These are phyloP conservation scores for Myiozetetes cayanensis DNA, from an alignment of 2,113 vertebrate species.

Conservation along the genomic window DNA sequence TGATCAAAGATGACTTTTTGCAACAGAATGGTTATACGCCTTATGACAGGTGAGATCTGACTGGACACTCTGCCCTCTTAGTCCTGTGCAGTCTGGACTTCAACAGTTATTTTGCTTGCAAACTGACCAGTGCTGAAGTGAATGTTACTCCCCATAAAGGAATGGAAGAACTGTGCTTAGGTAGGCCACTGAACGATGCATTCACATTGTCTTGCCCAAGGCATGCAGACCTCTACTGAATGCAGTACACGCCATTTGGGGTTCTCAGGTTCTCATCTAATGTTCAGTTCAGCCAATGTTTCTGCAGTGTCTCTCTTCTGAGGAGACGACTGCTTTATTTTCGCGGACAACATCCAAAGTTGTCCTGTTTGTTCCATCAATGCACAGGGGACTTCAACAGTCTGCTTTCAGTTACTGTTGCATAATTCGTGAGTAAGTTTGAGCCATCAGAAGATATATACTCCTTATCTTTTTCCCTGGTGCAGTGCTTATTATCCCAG, in stretches of 20 bases:
- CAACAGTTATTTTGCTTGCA: background rate
- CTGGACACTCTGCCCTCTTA: background rate
- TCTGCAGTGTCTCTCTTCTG: background rate
- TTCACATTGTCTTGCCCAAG: background rate
- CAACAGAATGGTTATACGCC: conserved; percentile 97
- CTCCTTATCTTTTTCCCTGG: background rate
- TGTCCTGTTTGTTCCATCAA: background rate
- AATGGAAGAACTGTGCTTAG: background rate
- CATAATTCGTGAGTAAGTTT: background rate
- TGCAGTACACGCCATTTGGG: background rate
- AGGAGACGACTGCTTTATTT: background rate
- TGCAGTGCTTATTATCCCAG: background rate
- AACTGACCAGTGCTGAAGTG: background rate
- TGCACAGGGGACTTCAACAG: background rate
- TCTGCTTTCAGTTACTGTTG: background rate
- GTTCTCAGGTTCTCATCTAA: background rate
- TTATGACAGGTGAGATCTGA: conserved; percentile 86
- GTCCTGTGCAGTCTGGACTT: background rate
- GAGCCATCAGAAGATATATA: background rate
- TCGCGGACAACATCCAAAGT: background rate
- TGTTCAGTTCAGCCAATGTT: background rate
- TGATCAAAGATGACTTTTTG: conserved; percentile 97
- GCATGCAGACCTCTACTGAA: background rate
- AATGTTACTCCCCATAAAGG: background rate
- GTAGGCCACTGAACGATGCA: background rate